Evolutionary conservation across 1,140 invertebrate species (phyloP), one percentile per base, ranked within the genome.

Genomic region (Onthophagus taurus): DNA sequence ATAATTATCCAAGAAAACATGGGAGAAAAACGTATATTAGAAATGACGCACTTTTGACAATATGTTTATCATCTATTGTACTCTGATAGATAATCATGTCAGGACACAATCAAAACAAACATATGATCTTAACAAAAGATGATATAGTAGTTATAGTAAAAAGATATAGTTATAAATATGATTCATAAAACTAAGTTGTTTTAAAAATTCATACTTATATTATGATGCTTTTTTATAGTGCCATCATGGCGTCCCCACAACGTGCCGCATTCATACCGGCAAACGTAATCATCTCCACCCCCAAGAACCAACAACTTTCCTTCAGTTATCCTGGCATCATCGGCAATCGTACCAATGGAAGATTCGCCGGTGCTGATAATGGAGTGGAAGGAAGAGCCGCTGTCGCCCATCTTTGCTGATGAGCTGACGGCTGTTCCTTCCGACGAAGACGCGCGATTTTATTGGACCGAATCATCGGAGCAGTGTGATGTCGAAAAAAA

Each of bases 321-420:
- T 39, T 20, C 31, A 39, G 33, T 16, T 46, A n/a, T n/a, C n/a
- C n/a, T n/a, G n/a, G n/a, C 29, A 24, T 23, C 35, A 9, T 21
- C 35, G 20, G 24, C 34, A 42, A 35, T 26, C 13, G 30, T 26
- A 33, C 36, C 50, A 31, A 46, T 47, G 34, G 45, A 30, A 39
- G 24, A 49, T 16, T 26, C 31, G 14, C 59, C 60, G 39, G 46
- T 59, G 52, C 58, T 61, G 58, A 36, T 43, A 35, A 54, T 36
- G 51, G 16, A 52, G 23, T 71, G 68, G 69, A 72, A 71, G 58
- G 47, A 58, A 44, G 70, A 72, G 57, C 70, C 70, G 31, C 50
- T 60, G 48, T 72, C 70, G 50, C 71, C 70, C 44, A 53, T 56
- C 45, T 42, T 31, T 33, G 48, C 24, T 55, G 57, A 60, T 49